Evolutionary conservation across 1,140 invertebrate genomes (phyloP).

Genomic region (Ceratoteleas bidentatus): DNA sequence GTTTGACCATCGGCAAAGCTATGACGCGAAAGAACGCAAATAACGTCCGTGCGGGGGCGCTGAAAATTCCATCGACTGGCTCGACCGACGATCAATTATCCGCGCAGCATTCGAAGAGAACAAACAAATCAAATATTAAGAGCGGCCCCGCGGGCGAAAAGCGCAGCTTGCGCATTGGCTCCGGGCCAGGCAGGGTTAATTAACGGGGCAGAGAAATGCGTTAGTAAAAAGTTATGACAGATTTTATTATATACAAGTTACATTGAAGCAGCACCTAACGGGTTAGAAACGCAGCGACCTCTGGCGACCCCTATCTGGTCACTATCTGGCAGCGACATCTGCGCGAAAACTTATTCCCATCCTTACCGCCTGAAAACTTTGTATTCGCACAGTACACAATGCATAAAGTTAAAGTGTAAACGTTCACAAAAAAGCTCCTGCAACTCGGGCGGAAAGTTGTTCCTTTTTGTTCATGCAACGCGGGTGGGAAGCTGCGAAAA

Average conservation of each 20-base stretch:
- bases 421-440: too few relatives aligned
- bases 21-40: slow-evolving; percentile 24
- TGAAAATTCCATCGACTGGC: slow-evolving; percentile 21
- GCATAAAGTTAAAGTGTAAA: too few relatives aligned
- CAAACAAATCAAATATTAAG: slow-evolving; percentile 1
- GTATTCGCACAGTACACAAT: too few relatives aligned
- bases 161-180: background rate
- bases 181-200: slow-evolving; percentile 52
- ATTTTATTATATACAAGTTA: slow-evolving; percentile 78
- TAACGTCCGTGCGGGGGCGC: slow-evolving; percentile 16
- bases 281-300: slow-evolving; percentile 27
- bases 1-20: slow-evolving; percentile 57
- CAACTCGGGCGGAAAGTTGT: too few relatives aligned
- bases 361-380: background rate
- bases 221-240: slow-evolving; percentile 75
- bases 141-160: background rate
- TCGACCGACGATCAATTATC: slow-evolving; percentile 21
- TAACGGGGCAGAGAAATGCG: slow-evolving; percentile 53
- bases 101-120: slow-evolving; percentile 4
- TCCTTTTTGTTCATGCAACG: too few relatives aligned
- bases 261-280: slow-evolving; percentile 69
- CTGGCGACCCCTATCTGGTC: slow-evolving; percentile 22
- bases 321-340: slow-evolving; percentile 10
- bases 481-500: too few relatives aligned
- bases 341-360: slow-evolving; percentile 21